Percentiles rank a stretch among this genome's conserved stretches.
Conservation (phyloP, 1,140 invertebrate species). For the Linepithema humile region DNA sequence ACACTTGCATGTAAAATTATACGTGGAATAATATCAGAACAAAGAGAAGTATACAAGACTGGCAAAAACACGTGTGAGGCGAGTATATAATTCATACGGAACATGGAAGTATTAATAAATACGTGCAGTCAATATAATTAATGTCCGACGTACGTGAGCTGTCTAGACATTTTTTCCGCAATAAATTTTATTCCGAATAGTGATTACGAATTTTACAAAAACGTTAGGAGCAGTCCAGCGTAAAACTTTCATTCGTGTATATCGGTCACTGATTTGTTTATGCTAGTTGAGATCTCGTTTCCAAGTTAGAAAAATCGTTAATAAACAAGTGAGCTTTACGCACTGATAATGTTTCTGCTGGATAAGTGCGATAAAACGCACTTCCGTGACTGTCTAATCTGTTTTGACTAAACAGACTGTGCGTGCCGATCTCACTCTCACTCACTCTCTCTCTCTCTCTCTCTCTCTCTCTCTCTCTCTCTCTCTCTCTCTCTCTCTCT, state of each 20-base stretch:
- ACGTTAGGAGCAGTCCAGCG: neutral
- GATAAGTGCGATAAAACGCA: conserved; percentile 7
- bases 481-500: no score
- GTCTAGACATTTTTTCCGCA: neutral
- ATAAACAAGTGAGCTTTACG: conserved; percentile 5
- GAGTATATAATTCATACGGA: neutral
- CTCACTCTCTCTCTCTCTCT: no score
- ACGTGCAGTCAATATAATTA: neutral
- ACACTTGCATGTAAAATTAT: neutral
- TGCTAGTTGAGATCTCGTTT: conserved; percentile 8
- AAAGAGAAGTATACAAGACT: no score
- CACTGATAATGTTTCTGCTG: neutral
- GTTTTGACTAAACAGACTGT: neutral
- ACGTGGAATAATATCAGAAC: conserved; percentile 1
- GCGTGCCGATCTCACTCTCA: conserved; percentile 5
- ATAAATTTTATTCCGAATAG: neutral
- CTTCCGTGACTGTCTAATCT: conserved; percentile 23
- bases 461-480: no score
- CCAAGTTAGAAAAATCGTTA: neutral
- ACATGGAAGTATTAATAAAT: neutral
- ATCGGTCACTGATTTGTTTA: neutral
- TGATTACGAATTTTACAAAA: conserved; percentile 5
- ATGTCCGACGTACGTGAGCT: neutral
- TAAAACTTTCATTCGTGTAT: neutral
- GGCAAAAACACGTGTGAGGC: neutral